Evolutionary conservation across 1,140 invertebrate genomes (phyloP).

Genomic region (Drosophila triauraria): DNA sequence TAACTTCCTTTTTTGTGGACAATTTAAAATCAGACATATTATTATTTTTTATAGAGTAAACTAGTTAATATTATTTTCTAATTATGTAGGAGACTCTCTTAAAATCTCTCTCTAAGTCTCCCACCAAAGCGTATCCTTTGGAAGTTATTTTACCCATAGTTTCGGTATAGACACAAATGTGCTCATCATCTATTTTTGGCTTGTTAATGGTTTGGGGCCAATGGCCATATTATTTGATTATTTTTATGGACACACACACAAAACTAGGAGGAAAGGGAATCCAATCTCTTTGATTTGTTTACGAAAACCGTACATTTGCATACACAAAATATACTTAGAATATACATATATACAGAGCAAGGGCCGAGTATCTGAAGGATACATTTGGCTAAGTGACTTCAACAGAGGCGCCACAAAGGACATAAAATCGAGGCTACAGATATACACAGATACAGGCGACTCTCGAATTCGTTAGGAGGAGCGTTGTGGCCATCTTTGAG

Average conservation of each 20-base stretch:
- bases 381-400: conserved; percentile 72
- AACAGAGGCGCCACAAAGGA: conserved; percentile 55
- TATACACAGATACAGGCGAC: conserved; percentile 7
- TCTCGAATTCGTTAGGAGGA: conserved; percentile 13
- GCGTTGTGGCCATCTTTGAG: conserved; percentile 75
- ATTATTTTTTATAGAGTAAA: neutral
- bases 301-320: conserved; percentile 66
- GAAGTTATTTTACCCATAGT: neutral
- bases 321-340: conserved; percentile 47
- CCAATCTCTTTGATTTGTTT: conserved; percentile 76
- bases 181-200: conserved; percentile 35
- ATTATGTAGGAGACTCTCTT: neutral
- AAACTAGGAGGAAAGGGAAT: conserved; percentile 1
- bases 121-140: neutral
- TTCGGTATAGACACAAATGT: conserved; percentile 21
- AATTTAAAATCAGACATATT: neutral
- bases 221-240: conserved; percentile 38
- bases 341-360: conserved; percentile 13
- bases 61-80: neutral
- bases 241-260: conserved; percentile 28
- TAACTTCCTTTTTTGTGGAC: neutral
- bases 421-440: conserved; percentile 44
- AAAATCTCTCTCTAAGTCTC: neutral
- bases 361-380: conserved; percentile 33
- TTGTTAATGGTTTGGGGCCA: neutral